These are phyloP conservation scores for Frieseomelitta varia DNA, from an alignment of 1,140 invertebrate genomes.

Conservation along the genomic window DNA sequence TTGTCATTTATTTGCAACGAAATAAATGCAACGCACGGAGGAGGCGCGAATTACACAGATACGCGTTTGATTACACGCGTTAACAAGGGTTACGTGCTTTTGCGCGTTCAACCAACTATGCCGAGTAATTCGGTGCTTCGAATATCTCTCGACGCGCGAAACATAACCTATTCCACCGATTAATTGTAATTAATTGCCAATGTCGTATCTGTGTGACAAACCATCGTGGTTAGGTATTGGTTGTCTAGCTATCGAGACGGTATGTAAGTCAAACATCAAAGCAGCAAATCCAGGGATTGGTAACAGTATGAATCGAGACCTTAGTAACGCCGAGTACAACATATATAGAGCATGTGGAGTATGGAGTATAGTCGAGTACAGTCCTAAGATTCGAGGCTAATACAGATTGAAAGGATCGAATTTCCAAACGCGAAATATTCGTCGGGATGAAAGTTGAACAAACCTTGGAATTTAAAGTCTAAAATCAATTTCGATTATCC, in stretches of 20 bases:
- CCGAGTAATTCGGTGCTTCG: slow-evolving; percentile 4
- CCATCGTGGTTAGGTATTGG: slow-evolving; percentile 5
- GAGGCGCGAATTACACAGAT: neutral
- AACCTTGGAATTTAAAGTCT: neutral
- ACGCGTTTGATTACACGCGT: slow-evolving; percentile 15
- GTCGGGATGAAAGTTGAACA: neutral
- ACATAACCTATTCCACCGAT: slow-evolving; percentile 21
- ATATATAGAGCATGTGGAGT: too few relatives aligned
- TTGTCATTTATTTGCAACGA: neutral
- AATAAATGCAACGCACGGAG: neutral
- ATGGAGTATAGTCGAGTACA: too few relatives aligned
- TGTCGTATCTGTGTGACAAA: slow-evolving; percentile 22
- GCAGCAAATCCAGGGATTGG: neutral
- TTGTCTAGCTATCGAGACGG: slow-evolving; percentile 18
- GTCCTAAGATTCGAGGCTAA: neutral
- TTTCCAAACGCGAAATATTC: neutral
- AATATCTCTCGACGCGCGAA: neutral
- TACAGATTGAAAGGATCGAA: neutral
- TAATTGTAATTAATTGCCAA: slow-evolving; percentile 46
- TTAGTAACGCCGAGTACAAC: too few relatives aligned
- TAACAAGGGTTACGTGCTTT: slow-evolving; percentile 26
- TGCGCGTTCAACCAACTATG: neutral
- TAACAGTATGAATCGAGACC: neutral
- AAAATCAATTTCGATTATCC: neutral
- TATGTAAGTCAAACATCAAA: slow-evolving; percentile 29